Evolutionary conservation across 2,797 vertebrate species (phyloP).

Genomic region (Notolabrus celidotus): DNA sequence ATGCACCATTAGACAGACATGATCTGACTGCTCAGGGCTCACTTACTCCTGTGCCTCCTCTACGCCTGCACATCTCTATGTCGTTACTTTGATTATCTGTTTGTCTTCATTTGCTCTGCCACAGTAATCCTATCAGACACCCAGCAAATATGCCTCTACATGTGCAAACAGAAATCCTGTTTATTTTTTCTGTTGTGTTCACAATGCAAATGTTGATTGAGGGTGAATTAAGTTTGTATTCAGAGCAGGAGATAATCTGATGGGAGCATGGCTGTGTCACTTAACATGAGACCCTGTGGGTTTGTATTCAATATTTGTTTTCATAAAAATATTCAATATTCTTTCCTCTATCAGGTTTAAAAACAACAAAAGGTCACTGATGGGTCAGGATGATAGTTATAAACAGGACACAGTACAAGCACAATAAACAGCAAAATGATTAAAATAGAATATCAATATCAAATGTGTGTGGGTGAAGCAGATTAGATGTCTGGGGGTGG

Average conservation of each 20-base stretch:
- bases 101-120: constrained; percentile 35
- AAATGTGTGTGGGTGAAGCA: not conserved
- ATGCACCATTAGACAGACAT: constrained; percentile 30
- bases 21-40: constrained; percentile 31
- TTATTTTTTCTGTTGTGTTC: constrained; percentile 25
- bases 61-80: not conserved
- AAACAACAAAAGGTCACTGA: not conserved
- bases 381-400: not conserved
- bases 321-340: too few species aligned
- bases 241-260: constrained; percentile 36
- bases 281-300: not conserved
- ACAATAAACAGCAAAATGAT: not conserved
- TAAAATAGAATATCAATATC: not conserved
- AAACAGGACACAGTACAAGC: not conserved
- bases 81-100: constrained; percentile 24
- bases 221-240: constrained; percentile 31
- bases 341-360: too few species aligned
- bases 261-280: constrained; percentile 6
- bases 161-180: constrained; percentile 6
- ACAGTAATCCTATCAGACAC: constrained; percentile 19
- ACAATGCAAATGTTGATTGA: constrained; percentile 5
- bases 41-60: constrained; percentile 7
- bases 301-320: not conserved
- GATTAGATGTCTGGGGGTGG: constrained; percentile 10
- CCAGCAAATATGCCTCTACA: constrained; percentile 11